A percentile compares a stretch with the other conserved stretches of the same genome.
Evolutionary conservation across 2,113 vertebrate species (phyloP).

Genomic region (Carlito syrichta): DNA sequence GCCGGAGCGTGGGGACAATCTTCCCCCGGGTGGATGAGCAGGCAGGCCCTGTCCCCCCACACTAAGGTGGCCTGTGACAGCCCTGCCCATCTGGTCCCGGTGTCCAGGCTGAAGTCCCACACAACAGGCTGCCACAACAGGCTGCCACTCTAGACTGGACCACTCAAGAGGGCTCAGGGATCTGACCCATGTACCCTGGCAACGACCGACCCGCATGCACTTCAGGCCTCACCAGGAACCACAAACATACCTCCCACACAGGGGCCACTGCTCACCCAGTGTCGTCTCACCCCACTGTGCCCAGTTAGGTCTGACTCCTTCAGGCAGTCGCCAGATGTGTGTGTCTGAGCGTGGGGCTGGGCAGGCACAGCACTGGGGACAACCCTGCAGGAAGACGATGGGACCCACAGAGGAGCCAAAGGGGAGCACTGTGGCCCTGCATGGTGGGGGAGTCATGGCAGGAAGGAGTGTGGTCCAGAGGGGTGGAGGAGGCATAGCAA

Average conservation of each 20-base stretch:
- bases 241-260: too few relatives aligned
- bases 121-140: neutral
- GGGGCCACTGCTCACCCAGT: too few relatives aligned
- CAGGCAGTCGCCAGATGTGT: neutral
- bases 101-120: neutral
- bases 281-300: too few relatives aligned
- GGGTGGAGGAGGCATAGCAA: too few relatives aligned
- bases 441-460: too few relatives aligned
- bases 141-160: neutral
- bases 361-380: neutral
- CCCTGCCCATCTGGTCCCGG: too few relatives aligned
- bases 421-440: too few relatives aligned
- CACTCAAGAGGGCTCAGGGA: too few relatives aligned
- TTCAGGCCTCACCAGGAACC: neutral
- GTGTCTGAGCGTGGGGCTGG: neutral
- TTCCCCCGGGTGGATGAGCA: neutral
- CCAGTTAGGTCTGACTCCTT: neutral
- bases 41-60: accelerated
- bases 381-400: neutral
- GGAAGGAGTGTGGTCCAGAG: accelerated
- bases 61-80: accelerated
- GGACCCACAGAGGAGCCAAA: too few relatives aligned
- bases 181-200: neutral
- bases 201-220: accelerated
- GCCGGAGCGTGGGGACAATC: too few relatives aligned